These are phyloP conservation scores for Lophochroa leadbeateri DNA, from an alignment of 2,113 vertebrate genomes.

Conservation along the genomic window DNA sequence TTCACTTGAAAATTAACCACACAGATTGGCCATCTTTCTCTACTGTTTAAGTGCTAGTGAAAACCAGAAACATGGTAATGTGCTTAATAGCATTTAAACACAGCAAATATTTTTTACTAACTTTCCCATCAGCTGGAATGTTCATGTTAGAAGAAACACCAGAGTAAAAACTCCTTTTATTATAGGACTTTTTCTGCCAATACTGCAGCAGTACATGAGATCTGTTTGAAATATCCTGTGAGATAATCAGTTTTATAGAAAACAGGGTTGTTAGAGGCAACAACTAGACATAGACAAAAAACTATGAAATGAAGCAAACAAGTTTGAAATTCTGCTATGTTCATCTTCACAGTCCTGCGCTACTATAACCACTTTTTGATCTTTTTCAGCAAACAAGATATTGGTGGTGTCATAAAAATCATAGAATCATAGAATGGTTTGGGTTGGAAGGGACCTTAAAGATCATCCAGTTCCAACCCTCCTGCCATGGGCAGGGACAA, in stretches of 20 bases:
- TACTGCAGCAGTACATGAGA: background rate
- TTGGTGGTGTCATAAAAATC: background rate
- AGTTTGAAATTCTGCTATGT: background rate
- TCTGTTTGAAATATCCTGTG: background rate
- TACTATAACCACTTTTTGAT: background rate
- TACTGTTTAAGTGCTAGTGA: background rate
- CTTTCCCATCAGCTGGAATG: background rate
- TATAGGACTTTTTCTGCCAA: background rate
- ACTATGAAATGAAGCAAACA: background rate
- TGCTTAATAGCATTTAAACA: background rate
- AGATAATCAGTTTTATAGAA: background rate
- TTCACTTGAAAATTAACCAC: background rate
- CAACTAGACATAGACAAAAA: background rate
- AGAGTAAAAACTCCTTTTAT: background rate
- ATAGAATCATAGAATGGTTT: background rate
- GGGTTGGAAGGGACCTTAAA: background rate
- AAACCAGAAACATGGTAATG: background rate
- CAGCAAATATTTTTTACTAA: background rate
- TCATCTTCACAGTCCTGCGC: background rate
- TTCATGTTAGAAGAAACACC: background rate
- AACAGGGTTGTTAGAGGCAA: background rate
- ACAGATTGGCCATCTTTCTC: background rate
- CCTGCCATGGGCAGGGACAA: background rate
- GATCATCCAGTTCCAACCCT: background rate
- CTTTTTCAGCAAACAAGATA: background rate